Conservation (phyloP, 1,140 invertebrate species). For the Drosophila truncata region DNA sequence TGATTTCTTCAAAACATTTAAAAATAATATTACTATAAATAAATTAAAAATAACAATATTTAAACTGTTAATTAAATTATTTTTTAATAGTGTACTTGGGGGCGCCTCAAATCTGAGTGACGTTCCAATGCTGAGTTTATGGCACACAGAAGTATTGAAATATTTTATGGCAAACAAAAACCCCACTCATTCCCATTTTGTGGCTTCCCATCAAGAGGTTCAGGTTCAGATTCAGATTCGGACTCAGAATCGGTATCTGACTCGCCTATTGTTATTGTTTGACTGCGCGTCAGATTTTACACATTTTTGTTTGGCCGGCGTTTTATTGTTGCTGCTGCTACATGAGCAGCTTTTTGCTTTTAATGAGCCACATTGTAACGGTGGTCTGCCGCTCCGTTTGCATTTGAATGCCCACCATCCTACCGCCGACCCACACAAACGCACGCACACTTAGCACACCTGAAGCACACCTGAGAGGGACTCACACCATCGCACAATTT, state of each 20-base stretch:
- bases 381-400: slow-evolving; percentile 75
- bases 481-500: slow-evolving; percentile 17
- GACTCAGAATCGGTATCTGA: slow-evolving; percentile 36
- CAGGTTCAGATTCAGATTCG: slow-evolving; percentile 17
- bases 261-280: slow-evolving; percentile 64
- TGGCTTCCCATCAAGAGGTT: background rate
- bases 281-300: slow-evolving; percentile 68
- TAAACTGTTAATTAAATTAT: background rate
- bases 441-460: slow-evolving; percentile 15
- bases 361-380: slow-evolving; percentile 79
- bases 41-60: background rate
- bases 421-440: slow-evolving; percentile 12
- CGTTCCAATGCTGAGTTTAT: slow-evolving; percentile 33
- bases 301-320: slow-evolving; percentile 59
- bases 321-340: slow-evolving; percentile 52
- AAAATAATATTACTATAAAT: background rate
- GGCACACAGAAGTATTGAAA: slow-evolving; percentile 40
- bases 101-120: slow-evolving; percentile 36
- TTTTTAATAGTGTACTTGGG: slow-evolving; percentile 16
- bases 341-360: slow-evolving; percentile 60
- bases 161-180: slow-evolving; percentile 69
- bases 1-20: background rate
- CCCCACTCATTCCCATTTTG: slow-evolving; percentile 38
- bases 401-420: slow-evolving; percentile 70
- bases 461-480: slow-evolving; percentile 14